Conservation (phyloP, 2,888 invertebrate species). For the Xylocampa areola region DNA sequence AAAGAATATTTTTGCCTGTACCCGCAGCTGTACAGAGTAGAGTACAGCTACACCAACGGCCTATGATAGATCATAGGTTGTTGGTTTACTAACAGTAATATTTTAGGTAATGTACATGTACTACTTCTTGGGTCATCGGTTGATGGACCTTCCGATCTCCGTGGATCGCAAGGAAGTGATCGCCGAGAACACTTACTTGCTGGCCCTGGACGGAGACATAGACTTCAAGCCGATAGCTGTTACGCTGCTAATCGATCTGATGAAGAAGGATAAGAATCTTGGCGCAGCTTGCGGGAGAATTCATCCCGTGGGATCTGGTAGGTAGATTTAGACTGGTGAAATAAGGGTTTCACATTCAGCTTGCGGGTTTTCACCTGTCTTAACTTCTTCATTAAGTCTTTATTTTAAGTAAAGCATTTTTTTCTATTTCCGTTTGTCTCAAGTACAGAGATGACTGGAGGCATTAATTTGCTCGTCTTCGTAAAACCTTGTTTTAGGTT, state of each 20-base stretch:
- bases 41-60: too few relatives aligned
- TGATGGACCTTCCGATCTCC: conserved; percentile 92
- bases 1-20: too few relatives aligned
- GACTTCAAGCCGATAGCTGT: conserved; percentile 96
- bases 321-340: conserved; percentile 14
- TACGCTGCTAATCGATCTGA: conserved; percentile 94
- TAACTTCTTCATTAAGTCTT: neutral
- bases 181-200: conserved; percentile 94
- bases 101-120: conserved; percentile 97
- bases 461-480: too few relatives aligned
- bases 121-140: conserved; percentile 94
- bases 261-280: conserved; percentile 94
- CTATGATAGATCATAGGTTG: too few relatives aligned
- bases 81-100: too few relatives aligned
- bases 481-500: conserved; percentile 82
- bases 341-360: too few relatives aligned
- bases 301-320: conserved; percentile 94
- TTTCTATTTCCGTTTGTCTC: too few relatives aligned
- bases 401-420: too few relatives aligned
- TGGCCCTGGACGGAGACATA: conserved; percentile 96
- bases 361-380: too few relatives aligned
- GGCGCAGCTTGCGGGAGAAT: conserved; percentile 97
- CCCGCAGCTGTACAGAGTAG: too few relatives aligned
- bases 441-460: too few relatives aligned
- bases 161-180: conserved; percentile 91